Base-by-base conservation (phyloP, 2,113 vertebrate genomes). In the Malurus elegans region DNA sequence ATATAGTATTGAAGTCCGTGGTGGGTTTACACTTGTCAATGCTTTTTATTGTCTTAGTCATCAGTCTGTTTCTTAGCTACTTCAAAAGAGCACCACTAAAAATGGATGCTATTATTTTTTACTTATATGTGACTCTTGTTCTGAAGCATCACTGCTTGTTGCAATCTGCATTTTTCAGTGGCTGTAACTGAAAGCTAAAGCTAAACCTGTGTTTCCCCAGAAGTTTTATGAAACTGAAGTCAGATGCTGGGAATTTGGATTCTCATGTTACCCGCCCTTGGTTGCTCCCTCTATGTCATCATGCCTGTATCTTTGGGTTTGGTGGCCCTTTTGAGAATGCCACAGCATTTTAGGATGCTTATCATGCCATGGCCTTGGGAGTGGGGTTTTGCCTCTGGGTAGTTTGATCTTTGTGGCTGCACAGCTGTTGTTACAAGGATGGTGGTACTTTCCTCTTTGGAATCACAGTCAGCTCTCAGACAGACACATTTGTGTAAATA, bases 41-140 rank as follows among this genome's bases (percentile, higher is more conserved):
- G 47, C 32, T 91, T 91, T 93, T 95, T 89, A 13, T 83, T 74
- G 32, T 79, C 73, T 92, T 89, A 79, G 69, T 92, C 94, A 87
- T 91, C 57, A 8, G 8, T 81, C 48, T 10, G 3, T 80, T 92
- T 86, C 40, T 83, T 51, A 89, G 62, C 31, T 82, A 29, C 91
- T 91, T 90, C 48, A n/a, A 79, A 96, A 91, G 87, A 74, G 65
- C 80, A 88, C 54, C 14, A 11, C 89, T 95, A 82, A 94, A 91
- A 95, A 75, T 26, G 47, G 54, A 54, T 79, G 85, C 50, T 85
- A 31, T 73, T 93, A 90, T 57, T 95, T 95, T 92, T 85, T 40
- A 48, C 58, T 89, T 64, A n/a, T 31, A 25, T 74, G 26, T 72
- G 42, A 17, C 57, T 80, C 24, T 40, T 73, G 25, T 65, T 90